Evolutionary conservation across 2,797 vertebrate genomes (phyloP).

Genomic region (Characodon lateralis): DNA sequence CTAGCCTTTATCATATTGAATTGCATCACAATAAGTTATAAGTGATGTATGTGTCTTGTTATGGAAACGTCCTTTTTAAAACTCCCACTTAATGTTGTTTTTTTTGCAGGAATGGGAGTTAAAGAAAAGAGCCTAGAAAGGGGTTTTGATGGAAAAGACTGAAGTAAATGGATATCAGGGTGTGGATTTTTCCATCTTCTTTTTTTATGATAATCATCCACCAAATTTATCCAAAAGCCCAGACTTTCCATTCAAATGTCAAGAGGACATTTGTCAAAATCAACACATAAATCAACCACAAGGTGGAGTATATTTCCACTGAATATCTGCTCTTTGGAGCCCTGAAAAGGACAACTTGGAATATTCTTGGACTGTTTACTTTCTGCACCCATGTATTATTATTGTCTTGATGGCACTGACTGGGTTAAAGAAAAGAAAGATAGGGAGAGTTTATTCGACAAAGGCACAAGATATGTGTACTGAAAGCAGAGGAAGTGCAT

Average conservation of each 20-base stretch:
- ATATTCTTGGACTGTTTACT: not conserved
- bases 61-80: accelerated
- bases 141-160: conserved; percentile 1
- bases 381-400: conserved; percentile 6
- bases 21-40: too few species aligned
- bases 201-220: conserved; percentile 4
- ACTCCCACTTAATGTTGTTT: not conserved
- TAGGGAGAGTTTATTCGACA: conserved; percentile 5
- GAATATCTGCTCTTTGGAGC: conserved; percentile 32
- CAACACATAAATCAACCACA: conserved; percentile 48
- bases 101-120: conserved; percentile 91
- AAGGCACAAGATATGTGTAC: conserved; percentile 22
- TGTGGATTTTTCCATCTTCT: conserved; percentile 10
- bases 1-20: too few species aligned
- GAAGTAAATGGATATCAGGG: conserved; percentile 16
- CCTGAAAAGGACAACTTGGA: not conserved
- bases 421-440: not conserved
- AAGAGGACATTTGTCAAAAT: conserved; percentile 13
- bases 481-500: conserved; percentile 9
- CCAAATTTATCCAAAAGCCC: conserved; percentile 4
- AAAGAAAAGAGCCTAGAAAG: conserved; percentile 86
- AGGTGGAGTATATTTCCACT: conserved; percentile 60
- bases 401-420: conserved; percentile 7
- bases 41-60: not conserved
- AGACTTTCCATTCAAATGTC: conserved; percentile 9